These are phyloP conservation scores for Dryomyza anilis DNA, from an alignment of 2,888 invertebrate genomes.

Conservation along the genomic window DNA sequence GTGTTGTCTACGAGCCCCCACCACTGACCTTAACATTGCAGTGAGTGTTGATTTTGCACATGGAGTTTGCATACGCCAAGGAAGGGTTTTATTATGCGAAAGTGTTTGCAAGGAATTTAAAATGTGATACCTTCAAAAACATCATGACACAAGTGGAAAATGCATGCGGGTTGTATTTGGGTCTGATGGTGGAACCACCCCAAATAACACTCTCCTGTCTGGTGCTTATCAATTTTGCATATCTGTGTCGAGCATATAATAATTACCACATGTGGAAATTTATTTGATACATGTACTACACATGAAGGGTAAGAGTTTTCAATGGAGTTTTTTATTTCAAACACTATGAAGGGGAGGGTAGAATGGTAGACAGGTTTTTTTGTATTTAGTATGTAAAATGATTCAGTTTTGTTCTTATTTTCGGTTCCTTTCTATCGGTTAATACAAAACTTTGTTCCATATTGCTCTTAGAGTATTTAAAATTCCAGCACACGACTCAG, in stretches of 20 bases:
- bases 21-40: background rate
- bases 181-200: background rate
- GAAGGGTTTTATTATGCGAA: background rate
- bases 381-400: no score
- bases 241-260: slow-evolving; percentile 18
- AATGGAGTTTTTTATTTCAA: no score
- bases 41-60: background rate
- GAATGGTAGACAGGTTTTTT: no score
- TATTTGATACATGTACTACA: no score
- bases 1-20: slow-evolving; percentile 24
- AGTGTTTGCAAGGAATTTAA: background rate
- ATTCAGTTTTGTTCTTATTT: no score
- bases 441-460: no score
- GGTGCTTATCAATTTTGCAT: background rate
- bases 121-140: background rate
- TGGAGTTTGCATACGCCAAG: background rate
- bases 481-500: no score
- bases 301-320: no score
- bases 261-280: slow-evolving; percentile 9
- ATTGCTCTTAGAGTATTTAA: no score
- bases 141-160: background rate
- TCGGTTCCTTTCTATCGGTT: no score
- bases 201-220: background rate
- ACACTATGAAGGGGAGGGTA: no score
- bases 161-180: background rate